phyloP scores from a whole-genome alignment of 1,140 invertebrate species.

The Antheraea mylitta region DNA sequence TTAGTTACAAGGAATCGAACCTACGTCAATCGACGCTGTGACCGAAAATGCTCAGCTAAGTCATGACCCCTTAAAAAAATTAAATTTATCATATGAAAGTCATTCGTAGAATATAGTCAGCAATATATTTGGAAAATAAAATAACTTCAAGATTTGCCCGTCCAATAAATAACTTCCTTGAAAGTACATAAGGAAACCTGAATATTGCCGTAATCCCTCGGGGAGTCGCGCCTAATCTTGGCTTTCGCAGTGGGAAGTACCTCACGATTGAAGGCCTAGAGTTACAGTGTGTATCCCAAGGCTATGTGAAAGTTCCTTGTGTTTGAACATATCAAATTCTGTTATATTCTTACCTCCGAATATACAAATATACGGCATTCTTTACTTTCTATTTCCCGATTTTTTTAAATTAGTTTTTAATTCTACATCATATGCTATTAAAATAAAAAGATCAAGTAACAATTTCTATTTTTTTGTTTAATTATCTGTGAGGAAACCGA shows the following conservation, averaged over 20 bases:
- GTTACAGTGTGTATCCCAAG: background rate
- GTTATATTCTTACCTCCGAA: background rate
- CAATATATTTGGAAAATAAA: background rate
- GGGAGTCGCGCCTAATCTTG: background rate
- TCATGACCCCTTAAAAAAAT: background rate
- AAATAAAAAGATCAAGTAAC: too few relatives aligned
- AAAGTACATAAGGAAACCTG: background rate
- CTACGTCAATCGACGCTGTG: too few relatives aligned
- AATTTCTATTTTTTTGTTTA: too few relatives aligned
- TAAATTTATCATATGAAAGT: background rate
- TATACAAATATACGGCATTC: background rate
- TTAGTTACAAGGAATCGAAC: too few relatives aligned
- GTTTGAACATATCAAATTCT: background rate
- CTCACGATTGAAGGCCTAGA: background rate
- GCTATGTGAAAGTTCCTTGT: constrained; percentile 1
- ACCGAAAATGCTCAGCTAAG: too few relatives aligned
- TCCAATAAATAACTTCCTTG: background rate
- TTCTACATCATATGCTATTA: too few relatives aligned
- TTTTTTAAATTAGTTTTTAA: too few relatives aligned
- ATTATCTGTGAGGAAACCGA: too few relatives aligned
- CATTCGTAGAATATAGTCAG: background rate
- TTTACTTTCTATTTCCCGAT: too few relatives aligned
- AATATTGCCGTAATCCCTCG: constrained; percentile 2
- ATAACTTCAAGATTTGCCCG: background rate
- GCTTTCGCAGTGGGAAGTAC: background rate